Conservation (phyloP, 2,797 vertebrate species). For the Psittacula derbiana region DNA sequence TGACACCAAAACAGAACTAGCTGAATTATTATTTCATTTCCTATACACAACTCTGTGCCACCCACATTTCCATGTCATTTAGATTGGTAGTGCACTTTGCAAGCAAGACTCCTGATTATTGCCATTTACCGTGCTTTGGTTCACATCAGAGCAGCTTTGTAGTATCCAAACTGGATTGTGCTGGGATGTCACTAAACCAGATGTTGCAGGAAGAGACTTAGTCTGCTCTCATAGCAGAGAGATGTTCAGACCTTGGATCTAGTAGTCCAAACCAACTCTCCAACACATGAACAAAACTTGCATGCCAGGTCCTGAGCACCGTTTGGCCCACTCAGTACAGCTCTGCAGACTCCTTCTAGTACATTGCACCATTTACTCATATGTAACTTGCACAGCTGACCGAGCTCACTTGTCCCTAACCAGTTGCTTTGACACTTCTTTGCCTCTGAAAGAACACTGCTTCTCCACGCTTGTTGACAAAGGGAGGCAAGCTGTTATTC, state of each 20-base stretch:
- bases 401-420: background rate
- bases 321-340: background rate
- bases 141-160: background rate
- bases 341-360: background rate
- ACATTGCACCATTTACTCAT: background rate
- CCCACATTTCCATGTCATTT: background rate
- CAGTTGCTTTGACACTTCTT: background rate
- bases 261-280: background rate
- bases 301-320: background rate
- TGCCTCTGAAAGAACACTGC: background rate
- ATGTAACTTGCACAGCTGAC: rapidly evolving
- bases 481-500: background rate
- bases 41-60: background rate
- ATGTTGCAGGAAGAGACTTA: background rate
- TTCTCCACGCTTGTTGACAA: background rate
- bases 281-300: background rate
- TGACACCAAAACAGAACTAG: background rate
- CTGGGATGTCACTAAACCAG: background rate
- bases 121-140: background rate
- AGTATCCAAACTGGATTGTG: background rate
- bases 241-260: background rate
- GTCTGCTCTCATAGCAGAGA: background rate
- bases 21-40: background rate
- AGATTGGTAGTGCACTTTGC: background rate
- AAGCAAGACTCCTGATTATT: background rate